Evolutionary conservation across 2,797 vertebrate genomes (phyloP), one percentile per base, ranked within the genome.

Genomic region (Glossophaga mutica): DNA sequence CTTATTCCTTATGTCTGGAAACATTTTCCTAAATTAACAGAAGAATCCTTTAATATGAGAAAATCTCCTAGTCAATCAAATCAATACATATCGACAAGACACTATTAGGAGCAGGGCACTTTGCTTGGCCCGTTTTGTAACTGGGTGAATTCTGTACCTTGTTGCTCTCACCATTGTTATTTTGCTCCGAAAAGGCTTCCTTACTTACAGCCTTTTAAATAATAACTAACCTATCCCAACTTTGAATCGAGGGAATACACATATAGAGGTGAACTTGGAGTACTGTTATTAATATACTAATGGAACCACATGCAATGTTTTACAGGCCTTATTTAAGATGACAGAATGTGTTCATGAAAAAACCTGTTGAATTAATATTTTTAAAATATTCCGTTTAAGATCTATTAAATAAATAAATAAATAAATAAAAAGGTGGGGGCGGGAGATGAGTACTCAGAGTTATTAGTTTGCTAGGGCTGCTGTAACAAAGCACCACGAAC

Each of bases 21-120:
- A 78, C 4, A 42, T 24, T 84, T 95, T 67, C 59, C 42, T 77
- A 62, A 94, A 82, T 59, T 85, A 79, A 46, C 11, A 21, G 59
- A 82, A 62, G 74, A 77, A 71, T 19, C 22, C 32, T 81, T 94
- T 84, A 96, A 87, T 73, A 42, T 78, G 50, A 94, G 42, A 95
- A 88, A 96, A 55, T 37, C 9, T 21, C 18, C n/a, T 65, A 74
- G 9, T 70, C 22, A 82, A 16, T 87, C 26, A 93, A 93, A 65
- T 59, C 24, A 73, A 6, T 94, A 92, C 59, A 68, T 95, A 67
- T 29, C 55, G 78, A 74, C 81, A 44, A 85, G 29, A 44, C 52
- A 87, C 2, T 68, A 3, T 52, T 92, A 6, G 68, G 81, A n/a
- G 7, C 26, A 42, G 90, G 19, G 44, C 24, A 68, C 9, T 76